Percentiles rank a stretch among this genome's conserved stretches.
phyloP scores from a whole-genome alignment of 2,797 vertebrate genomes.

The Phoebastria nigripes region DNA sequence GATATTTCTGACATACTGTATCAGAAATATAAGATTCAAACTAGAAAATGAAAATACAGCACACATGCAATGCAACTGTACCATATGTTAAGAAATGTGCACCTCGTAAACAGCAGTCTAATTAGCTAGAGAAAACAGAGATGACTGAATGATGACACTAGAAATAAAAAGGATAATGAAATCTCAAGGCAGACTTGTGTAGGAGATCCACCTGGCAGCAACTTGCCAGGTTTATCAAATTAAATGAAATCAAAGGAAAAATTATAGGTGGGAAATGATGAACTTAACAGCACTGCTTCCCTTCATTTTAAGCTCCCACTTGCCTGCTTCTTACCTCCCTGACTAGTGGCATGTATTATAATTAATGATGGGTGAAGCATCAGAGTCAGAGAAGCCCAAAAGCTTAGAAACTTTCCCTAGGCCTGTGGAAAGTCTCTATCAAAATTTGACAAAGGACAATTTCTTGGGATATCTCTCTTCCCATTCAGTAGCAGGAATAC shows the following conservation, averaged over 20 bases:
- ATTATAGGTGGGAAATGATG: conserved; percentile 19
- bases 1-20: conserved; percentile 30
- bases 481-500: not conserved
- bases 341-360: not conserved
- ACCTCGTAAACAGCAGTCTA: conserved; percentile 42
- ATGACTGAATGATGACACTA: conserved; percentile 34
- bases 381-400: not conserved
- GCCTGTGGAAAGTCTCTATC: not conserved
- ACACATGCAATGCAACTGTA: conserved; percentile 10
- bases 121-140: conserved; percentile 55
- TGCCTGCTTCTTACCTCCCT: not conserved
- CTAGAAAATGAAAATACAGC: conserved; percentile 19
- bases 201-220: conserved; percentile 52
- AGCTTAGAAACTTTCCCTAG: not conserved
- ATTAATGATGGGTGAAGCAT: not conserved
- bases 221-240: conserved; percentile 46
- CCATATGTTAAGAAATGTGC: conserved; percentile 30
- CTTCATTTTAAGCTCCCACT: conserved; percentile 6
- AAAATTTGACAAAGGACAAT: not conserved
- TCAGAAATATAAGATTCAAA: not conserved
- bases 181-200: not conserved
- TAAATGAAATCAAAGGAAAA: conserved; percentile 55
- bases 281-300: not conserved
- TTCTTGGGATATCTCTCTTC: not conserved
- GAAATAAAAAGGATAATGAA: conserved; percentile 45